Conservation (phyloP, 2,888 invertebrate genomes). For the Cantharis rufa region DNA sequence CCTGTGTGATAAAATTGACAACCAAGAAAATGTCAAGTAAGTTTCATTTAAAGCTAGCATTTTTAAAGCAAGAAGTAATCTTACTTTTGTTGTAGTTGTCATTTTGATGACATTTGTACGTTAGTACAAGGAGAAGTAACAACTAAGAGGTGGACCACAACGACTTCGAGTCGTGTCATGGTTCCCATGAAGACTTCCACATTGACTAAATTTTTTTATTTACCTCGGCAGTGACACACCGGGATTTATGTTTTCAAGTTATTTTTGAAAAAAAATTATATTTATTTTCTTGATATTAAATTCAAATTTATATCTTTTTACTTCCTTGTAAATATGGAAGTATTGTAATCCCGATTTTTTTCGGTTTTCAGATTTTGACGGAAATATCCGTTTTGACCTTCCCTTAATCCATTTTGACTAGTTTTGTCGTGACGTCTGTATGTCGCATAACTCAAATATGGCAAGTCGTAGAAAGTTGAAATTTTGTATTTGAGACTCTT, state of each 20-base stretch:
- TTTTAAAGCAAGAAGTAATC: conserved; percentile 37
- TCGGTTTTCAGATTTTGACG: too few species aligned
- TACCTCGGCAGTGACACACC: neutral
- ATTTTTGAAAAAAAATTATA: neutral
- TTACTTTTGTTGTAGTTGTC: conserved; percentile 40
- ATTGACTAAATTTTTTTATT: conserved; percentile 27
- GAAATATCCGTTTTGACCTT: too few species aligned
- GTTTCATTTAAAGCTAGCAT: conserved; percentile 19
- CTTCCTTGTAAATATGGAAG: too few species aligned
- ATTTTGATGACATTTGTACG: conserved; percentile 48
- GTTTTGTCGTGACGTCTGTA: too few species aligned
- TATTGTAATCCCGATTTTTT: too few species aligned
- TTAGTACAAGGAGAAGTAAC: conserved; percentile 37
- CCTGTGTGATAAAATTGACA: conserved; percentile 44
- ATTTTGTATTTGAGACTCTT: too few species aligned
- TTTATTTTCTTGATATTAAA: too few species aligned
- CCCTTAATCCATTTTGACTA: too few species aligned
- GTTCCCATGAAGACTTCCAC: conserved; percentile 24
- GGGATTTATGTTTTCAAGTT: neutral
- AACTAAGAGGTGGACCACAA: conserved; percentile 36
- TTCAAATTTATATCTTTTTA: too few species aligned
- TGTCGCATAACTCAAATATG: too few species aligned
- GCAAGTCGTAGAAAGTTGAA: too few species aligned
- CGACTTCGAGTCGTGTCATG: conserved; percentile 13
- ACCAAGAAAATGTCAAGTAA: conserved; percentile 37